Percentiles rank a stretch among this genome's conserved stretches.
phyloP scores from a whole-genome alignment of 2,113 vertebrate genomes.

The Pachycephala philippinensis region DNA sequence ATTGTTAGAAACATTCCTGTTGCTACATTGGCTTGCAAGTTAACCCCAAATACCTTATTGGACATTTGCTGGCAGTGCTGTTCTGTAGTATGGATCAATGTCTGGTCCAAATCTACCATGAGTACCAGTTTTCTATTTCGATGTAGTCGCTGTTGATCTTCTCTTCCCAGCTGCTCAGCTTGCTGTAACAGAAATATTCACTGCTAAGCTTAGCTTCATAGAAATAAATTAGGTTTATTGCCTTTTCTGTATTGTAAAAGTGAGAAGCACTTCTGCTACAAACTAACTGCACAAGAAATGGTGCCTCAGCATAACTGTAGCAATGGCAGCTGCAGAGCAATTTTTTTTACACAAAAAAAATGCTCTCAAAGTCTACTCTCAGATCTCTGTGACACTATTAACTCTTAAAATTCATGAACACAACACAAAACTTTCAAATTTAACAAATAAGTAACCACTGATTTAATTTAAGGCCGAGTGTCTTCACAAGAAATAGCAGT shows the following conservation, averaged over 20 bases:
- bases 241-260: neutral
- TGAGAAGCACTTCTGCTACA: neutral
- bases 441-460: neutral
- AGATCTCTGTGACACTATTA: neutral
- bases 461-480: neutral
- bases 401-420: neutral
- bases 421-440: neutral
- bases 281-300: neutral
- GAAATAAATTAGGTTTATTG: neutral
- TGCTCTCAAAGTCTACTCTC: neutral
- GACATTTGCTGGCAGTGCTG: constrained; percentile 93
- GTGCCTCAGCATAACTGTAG: neutral
- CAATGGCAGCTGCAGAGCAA: neutral
- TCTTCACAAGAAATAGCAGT: neutral
- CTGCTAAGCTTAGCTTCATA: neutral
- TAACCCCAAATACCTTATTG: constrained; percentile 74
- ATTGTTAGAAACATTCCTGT: neutral
- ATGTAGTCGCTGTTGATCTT: constrained; percentile 93
- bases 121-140: constrained; percentile 92
- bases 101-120: constrained; percentile 99
- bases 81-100: constrained; percentile 95
- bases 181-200: constrained; percentile 73
- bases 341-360: neutral
- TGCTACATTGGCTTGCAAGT: neutral
- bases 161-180: constrained; percentile 89